Evolutionary conservation across 2,888 invertebrate genomes (phyloP).

Genomic region (Dolichomitus sp.): DNA sequence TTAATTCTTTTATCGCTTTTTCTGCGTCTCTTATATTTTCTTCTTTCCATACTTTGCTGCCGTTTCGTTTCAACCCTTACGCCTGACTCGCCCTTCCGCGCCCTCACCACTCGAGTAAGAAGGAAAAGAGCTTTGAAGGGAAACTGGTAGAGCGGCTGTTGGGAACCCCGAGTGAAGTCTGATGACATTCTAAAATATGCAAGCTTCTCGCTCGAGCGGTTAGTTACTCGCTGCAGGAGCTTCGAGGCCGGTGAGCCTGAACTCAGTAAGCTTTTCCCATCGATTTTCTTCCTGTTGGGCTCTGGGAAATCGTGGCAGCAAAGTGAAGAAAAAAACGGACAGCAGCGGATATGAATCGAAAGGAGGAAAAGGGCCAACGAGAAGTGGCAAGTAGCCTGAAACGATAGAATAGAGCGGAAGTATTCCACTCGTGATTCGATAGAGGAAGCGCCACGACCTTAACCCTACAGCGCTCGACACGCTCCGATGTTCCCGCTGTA

Average conservation of each 20-base stretch:
- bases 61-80: conserved; percentile 15
- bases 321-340: conserved; percentile 3
- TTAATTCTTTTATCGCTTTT: conserved; percentile 1
- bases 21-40: not conserved
- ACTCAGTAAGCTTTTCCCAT: conserved; percentile 49
- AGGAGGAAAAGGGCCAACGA: conserved; percentile 18
- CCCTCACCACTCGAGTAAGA: conserved; percentile 1
- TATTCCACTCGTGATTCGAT: conserved; percentile 34
- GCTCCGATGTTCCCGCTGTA: conserved; percentile 4
- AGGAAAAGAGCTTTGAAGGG: conserved; percentile 12
- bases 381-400: conserved; percentile 14
- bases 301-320: conserved; percentile 39
- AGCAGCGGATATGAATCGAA: conserved; percentile 17
- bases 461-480: conserved; percentile 38
- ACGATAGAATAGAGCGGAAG: conserved; percentile 4
- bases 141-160: conserved; percentile 31
- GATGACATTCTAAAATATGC: conserved; percentile 80
- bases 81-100: not conserved
- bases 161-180: conserved; percentile 68
- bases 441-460: conserved; percentile 32
- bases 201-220: conserved; percentile 71
- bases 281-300: conserved; percentile 51
- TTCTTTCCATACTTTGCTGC: not conserved
- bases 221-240: conserved; percentile 71
- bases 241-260: conserved; percentile 25